Evolutionary conservation across 2,113 vertebrate genomes (phyloP).

Genomic region (Hiodon tergisus): DNA sequence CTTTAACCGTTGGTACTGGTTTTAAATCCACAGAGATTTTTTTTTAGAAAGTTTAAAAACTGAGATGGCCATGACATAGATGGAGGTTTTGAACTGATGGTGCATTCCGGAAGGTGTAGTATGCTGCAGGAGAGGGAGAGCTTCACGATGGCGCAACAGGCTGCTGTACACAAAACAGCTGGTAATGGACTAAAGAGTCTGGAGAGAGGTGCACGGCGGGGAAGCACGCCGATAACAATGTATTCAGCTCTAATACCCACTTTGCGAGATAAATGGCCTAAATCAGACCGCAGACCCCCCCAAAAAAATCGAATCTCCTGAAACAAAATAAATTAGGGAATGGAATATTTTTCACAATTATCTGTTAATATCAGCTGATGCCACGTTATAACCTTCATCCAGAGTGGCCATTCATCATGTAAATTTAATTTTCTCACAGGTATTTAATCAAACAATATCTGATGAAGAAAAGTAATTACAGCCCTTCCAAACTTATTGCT

Average conservation of each 20-base stretch:
- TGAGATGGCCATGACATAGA: too few relatives aligned
- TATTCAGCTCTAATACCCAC: conserved; percentile 48
- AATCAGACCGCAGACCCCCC: conserved; percentile 46
- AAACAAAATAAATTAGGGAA: conserved; percentile 79
- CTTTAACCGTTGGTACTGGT: too few relatives aligned
- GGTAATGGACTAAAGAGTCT: conserved; percentile 51
- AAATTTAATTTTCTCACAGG: conserved; percentile 86
- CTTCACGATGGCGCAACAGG: not conserved
- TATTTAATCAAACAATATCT: conserved; percentile 90
- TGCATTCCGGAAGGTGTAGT: not conserved
- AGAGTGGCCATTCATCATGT: conserved; percentile 77
- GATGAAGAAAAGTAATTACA: conserved; percentile 85
- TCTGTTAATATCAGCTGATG: conserved; percentile 75
- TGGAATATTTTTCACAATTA: conserved; percentile 76
- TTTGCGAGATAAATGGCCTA: conserved; percentile 62
- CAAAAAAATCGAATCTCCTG: conserved; percentile 54
- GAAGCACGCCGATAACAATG: conserved; percentile 37
- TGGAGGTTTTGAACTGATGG: too few relatives aligned
- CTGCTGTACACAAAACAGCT: conserved; percentile 10
- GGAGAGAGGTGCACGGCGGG: conserved; percentile 21
- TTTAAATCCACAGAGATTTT: too few relatives aligned
- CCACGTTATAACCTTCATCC: conserved; percentile 77
- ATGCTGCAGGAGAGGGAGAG: not conserved
- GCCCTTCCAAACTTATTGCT: conserved; percentile 61
- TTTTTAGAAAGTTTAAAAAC: too few relatives aligned